Conservation (phyloP, 2,888 invertebrate genomes). For the Brachyptera risi region DNA sequence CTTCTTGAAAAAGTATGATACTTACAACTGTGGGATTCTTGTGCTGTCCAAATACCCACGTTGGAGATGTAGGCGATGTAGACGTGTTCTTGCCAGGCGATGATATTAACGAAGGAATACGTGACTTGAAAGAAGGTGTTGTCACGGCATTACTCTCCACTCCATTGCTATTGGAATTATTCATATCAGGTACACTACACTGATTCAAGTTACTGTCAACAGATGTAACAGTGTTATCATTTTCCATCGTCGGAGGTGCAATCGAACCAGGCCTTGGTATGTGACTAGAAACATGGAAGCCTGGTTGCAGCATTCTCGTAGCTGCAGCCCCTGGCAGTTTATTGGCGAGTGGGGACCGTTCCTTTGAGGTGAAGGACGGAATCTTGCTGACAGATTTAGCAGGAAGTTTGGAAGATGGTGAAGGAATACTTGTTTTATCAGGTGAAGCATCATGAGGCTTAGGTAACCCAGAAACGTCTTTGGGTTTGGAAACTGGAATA, state of each 20-base stretch:
- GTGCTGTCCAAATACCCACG: slow-evolving; percentile 54
- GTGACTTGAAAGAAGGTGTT: slow-evolving; percentile 27
- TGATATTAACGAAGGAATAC: slow-evolving; percentile 29
- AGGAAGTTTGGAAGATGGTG: neutral
- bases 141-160: neutral
- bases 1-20: slow-evolving; percentile 16
- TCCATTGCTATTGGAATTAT: too few species aligned
- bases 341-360: neutral
- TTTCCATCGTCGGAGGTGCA: slow-evolving; percentile 35
- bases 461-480: neutral
- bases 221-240: too few species aligned
- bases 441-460: neutral
- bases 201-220: too few species aligned
- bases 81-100: slow-evolving; percentile 38
- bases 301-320: slow-evolving; percentile 16
- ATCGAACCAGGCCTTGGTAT: slow-evolving; percentile 33
- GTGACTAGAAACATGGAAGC: neutral
- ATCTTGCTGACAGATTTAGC: slow-evolving; percentile 11
- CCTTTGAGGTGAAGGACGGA: slow-evolving; percentile 15
- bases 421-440: neutral
- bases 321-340: neutral
- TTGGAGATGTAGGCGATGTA: slow-evolving; percentile 27
- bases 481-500: neutral
- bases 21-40: slow-evolving; percentile 50
- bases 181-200: too few species aligned